Percentiles rank a stretch among this genome's conserved stretches.
Conservation (phyloP, 2,797 vertebrate genomes). For the Epinephelus awoara region DNA sequence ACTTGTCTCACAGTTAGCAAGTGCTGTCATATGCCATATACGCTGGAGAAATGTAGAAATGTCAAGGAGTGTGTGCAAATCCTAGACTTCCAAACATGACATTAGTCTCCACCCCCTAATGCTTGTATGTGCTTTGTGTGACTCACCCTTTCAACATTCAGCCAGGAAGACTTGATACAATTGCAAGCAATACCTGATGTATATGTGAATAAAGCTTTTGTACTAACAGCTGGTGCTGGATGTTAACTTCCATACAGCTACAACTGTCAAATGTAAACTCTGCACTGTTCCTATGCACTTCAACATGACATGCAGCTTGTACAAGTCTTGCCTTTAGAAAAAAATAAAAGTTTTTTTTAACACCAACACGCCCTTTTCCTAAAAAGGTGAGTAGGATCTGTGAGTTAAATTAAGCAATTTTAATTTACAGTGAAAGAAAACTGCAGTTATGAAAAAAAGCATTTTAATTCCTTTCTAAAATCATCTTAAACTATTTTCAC, state of each 20-base stretch:
- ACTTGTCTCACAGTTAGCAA: no score
- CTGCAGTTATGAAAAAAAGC: constrained; percentile 75
- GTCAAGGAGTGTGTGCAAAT: no score
- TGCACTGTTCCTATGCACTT: constrained; percentile 21
- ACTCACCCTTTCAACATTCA: background rate
- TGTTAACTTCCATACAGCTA: background rate
- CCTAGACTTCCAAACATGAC: no score
- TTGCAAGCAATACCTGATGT: background rate
- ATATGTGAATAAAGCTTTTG: background rate
- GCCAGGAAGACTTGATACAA: background rate
- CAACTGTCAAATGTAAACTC: constrained; percentile 1
- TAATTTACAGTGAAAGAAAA: constrained; percentile 68
- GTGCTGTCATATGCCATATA: no score
- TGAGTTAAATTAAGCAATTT: constrained; percentile 32
- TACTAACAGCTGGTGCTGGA: constrained; percentile 5
- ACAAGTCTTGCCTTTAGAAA: constrained; percentile 20
- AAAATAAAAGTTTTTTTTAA: constrained; percentile 26
- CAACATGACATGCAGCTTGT: constrained; percentile 26
- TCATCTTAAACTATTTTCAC: constrained; percentile 83
- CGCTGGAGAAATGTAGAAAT: no score
- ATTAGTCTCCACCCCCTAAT: background rate
- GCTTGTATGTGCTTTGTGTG: background rate
- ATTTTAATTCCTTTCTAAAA: constrained; percentile 86
- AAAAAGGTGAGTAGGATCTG: constrained; percentile 3
- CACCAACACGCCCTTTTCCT: background rate